Conservation (phyloP, 2,888 invertebrate genomes). For the Xestia sexstrigata region DNA sequence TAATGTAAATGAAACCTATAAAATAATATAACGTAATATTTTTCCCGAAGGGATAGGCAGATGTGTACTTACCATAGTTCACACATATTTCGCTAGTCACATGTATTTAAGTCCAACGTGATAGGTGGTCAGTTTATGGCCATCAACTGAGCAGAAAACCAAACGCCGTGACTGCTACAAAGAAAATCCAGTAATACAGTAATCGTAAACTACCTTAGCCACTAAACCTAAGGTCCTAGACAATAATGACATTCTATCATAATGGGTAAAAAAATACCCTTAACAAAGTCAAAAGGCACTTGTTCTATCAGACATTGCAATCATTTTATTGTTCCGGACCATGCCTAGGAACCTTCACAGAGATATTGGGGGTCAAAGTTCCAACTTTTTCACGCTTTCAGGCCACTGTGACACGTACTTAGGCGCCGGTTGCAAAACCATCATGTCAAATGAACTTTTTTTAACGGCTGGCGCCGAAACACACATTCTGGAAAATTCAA, state of each 20-base stretch:
- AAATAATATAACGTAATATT: neutral
- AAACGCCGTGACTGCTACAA: neutral
- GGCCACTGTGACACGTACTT: neutral
- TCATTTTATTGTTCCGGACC: no score
- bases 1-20: neutral
- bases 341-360: no score
- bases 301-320: no score
- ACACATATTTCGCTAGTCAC: neutral
- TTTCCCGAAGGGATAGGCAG: neutral
- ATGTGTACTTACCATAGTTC: neutral
- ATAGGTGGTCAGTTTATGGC: neutral
- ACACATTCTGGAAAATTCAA: conserved; percentile 49
- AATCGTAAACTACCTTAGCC: no score
- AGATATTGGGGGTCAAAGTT: no score
- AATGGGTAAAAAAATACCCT: no score
- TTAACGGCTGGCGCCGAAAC: conserved; percentile 17
- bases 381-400: no score
- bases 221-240: neutral
- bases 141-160: neutral
- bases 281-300: no score
- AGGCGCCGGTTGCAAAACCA: neutral
- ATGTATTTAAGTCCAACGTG: neutral
- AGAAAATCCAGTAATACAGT: neutral
- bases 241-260: neutral
- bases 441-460: neutral